A percentile compares a stretch with the other conserved stretches of the same genome.
These are phyloP conservation scores for Leptoclinus maculatus DNA, from an alignment of 2,797 vertebrate species.

Conservation along the genomic window DNA sequence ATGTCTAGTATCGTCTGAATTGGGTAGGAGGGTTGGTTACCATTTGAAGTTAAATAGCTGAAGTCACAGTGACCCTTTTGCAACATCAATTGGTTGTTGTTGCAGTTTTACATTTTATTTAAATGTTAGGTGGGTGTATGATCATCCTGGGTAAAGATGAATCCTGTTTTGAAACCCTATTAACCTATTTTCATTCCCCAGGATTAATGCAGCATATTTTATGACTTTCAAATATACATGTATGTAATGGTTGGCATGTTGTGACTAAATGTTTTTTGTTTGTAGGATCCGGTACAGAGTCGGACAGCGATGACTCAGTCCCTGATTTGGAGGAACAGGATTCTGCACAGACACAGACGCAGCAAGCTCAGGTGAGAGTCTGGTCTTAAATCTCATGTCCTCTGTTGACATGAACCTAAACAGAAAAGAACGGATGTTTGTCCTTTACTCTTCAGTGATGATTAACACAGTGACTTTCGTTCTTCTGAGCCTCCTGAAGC, in stretches of 20 bases:
- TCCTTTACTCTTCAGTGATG: slow-evolving; percentile 85
- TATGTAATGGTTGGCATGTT: background rate
- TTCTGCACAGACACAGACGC: slow-evolving; percentile 95
- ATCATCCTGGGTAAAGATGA: background rate
- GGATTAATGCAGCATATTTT: slow-evolving; percentile 25
- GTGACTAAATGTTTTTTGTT: slow-evolving; percentile 27
- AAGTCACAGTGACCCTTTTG: background rate
- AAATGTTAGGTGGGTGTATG: background rate
- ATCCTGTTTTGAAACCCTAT: background rate
- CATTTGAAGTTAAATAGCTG: background rate
- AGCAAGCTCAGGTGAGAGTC: slow-evolving; percentile 93
- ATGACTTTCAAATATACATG: background rate
- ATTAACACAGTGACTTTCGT: slow-evolving; percentile 93
- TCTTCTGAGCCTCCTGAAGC: slow-evolving; percentile 97
- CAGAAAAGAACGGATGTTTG: background rate
- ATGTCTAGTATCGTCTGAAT: background rate
- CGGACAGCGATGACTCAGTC: slow-evolving; percentile 98
- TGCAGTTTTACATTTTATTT: background rate
- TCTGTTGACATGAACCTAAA: background rate
- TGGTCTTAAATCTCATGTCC: background rate
- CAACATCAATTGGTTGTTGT: background rate
- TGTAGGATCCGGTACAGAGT: slow-evolving; percentile 96
- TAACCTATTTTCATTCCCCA: slow-evolving; percentile 24
- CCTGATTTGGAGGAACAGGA: slow-evolving; percentile 98
- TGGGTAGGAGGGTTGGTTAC: background rate